A percentile compares a stretch with the other conserved stretches of the same genome.
Evolutionary conservation across 2,113 vertebrate genomes (phyloP).

Genomic region (Coreoperca whiteheadi): DNA sequence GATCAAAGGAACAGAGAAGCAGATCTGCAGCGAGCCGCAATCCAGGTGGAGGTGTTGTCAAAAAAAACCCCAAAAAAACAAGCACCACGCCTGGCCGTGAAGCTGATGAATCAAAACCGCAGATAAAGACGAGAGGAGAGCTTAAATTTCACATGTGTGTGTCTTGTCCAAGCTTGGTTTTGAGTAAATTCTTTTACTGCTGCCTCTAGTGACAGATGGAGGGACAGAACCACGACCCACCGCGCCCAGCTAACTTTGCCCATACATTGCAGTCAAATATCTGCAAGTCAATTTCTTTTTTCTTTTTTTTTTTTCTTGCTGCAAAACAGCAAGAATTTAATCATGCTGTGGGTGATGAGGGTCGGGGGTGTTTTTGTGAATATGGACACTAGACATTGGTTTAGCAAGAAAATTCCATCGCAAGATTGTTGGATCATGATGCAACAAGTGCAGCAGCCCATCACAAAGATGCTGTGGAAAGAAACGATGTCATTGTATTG

Average conservation of each 20-base stretch:
- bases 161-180: too few species aligned
- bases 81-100: rapidly evolving
- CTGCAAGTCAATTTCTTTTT: background rate
- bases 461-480: background rate
- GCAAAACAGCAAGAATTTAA: background rate
- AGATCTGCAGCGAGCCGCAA: background rate
- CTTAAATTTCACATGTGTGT: too few species aligned
- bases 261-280: background rate
- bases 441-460: background rate
- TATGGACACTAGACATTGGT: too few species aligned
- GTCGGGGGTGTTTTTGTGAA: background rate
- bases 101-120: background rate
- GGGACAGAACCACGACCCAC: too few species aligned
- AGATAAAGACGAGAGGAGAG: background rate
- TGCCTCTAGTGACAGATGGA: too few species aligned
- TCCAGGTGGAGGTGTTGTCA: background rate
- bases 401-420: too few species aligned
- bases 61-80: too few species aligned
- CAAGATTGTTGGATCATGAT: background rate
- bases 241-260: too few species aligned
- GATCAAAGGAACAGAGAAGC: background rate
- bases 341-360: background rate
- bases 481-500: background rate
- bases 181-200: too few species aligned
- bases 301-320: too few species aligned